Evolutionary conservation across 2,888 invertebrate genomes (phyloP).

Genomic region (Euzophera pinguis): DNA sequence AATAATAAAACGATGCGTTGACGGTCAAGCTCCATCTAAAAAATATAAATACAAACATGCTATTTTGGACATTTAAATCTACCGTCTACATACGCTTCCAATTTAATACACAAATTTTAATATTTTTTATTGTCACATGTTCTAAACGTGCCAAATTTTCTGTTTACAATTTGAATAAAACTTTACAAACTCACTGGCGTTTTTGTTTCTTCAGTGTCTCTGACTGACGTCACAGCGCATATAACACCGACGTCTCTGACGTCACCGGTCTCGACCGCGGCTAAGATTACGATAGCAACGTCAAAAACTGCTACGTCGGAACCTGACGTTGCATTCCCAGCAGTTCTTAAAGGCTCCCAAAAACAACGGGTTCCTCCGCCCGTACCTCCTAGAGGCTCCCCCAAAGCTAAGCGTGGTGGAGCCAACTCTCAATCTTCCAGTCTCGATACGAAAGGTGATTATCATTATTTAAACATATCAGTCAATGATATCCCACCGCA

Average conservation of each 20-base stretch:
- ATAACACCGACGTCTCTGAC: conserved; percentile 73
- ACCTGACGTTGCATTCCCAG: conserved; percentile 83
- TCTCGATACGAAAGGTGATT: conserved; percentile 73
- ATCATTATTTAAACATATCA: conserved; percentile 58
- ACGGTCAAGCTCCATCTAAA: conserved; percentile 75
- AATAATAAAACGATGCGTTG: conserved; percentile 66
- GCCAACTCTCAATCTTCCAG: conserved; percentile 60
- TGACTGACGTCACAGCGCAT: conserved; percentile 77
- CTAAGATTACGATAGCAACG: conserved; percentile 50
- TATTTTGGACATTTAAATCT: conserved; percentile 63
- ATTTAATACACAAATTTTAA: conserved; percentile 49
- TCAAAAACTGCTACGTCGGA: conserved; percentile 59
- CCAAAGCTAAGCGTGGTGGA: conserved; percentile 81
- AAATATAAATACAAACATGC: conserved; percentile 75
- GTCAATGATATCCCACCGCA: conserved; percentile 60
- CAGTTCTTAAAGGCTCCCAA: conserved; percentile 85
- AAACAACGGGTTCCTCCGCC: conserved; percentile 92
- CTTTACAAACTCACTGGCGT: conserved; percentile 33
- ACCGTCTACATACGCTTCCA: conserved; percentile 49
- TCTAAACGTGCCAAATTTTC: conserved; percentile 49
- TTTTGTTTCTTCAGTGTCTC: conserved; percentile 58
- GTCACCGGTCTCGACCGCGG: conserved; percentile 65
- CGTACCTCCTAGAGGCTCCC: conserved; percentile 91
- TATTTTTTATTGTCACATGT: conserved; percentile 25
- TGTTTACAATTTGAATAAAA: conserved; percentile 51